Evolutionary conservation across 2,888 invertebrate species (phyloP), one percentile per base, ranked within the genome.

Genomic region (Patella caerulea): DNA sequence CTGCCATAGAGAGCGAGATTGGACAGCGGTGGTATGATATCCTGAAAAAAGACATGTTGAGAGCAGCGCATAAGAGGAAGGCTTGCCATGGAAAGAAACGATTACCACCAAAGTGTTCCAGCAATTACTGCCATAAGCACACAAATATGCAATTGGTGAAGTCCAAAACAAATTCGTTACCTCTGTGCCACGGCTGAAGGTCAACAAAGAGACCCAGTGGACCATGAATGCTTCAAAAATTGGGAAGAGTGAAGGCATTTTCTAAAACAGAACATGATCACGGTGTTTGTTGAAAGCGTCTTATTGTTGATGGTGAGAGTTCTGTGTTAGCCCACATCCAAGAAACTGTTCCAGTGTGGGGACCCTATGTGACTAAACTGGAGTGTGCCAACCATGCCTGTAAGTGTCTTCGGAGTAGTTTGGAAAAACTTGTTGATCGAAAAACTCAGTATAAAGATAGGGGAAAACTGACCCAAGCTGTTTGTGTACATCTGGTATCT

Each of bases 131-230:
- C 0, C 82, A 83, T 52, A 83, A 81, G 75, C 85, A 84, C 65
- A 71, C 78, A 0, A 83, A 83, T 71, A 84, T 80, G 83, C 81
- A 9, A 53, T 79, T 24, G 83, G 82, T n/a, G 83, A 82, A n/a
- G 83, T 84, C 1, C 45, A 82, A 29, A 82, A 84, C 59, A 83
- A 83, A 71, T 79, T 78, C 59, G 82, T 75, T 77, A 74, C 52
- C 74, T 83, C 15, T 84, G 83, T 65, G 52, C 29, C 12, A 55
- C 17, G 2, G 76, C 80, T 11, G 65, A 80, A 59, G 77, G 53
- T 24, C 53, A 76, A 59, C 9, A 75, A 14, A n/a, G 15, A 15
- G 12, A 65, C 15, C 52, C 73, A 2, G 29, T 71, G 53, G 69
- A 72, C 12, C 82, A 83, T 76, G 56, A 73, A 4, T 83, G 79